Evolutionary conservation across 2,113 vertebrate species (phyloP).

Genomic region (Sturnus vulgaris): DNA sequence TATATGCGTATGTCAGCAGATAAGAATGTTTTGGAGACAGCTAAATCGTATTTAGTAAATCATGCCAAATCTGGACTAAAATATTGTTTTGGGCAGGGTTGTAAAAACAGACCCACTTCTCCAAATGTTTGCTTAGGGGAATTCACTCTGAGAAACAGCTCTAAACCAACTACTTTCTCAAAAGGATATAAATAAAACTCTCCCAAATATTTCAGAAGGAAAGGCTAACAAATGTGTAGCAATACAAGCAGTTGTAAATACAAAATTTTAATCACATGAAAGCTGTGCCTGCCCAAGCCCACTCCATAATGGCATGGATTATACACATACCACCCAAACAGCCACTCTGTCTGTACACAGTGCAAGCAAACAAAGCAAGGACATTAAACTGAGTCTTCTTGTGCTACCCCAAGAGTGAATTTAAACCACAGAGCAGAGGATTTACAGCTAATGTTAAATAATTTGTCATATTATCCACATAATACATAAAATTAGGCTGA

Average conservation of each 20-base stretch:
- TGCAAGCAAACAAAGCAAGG: not conserved
- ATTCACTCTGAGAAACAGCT: not conserved
- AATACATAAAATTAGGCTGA: not conserved
- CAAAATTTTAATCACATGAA: rapidly evolving
- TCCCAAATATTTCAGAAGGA: not conserved
- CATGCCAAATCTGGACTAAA: not conserved
- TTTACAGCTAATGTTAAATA: not conserved
- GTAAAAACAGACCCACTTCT: not conserved
- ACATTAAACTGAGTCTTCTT: not conserved
- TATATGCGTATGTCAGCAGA: not conserved
- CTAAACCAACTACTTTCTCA: not conserved
- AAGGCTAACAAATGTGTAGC: not conserved
- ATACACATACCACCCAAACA: not conserved
- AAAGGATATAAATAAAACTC: not conserved
- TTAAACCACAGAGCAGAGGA: not conserved
- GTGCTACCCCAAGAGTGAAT: not conserved
- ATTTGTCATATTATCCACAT: not conserved
- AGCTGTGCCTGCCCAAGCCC: not conserved
- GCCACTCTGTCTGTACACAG: not conserved
- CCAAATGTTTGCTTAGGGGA: rapidly evolving
- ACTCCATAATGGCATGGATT: not conserved
- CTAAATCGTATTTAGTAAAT: not conserved
- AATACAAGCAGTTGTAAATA: not conserved
- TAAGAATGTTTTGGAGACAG: not conserved
- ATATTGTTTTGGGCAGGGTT: not conserved